Evolutionary conservation across 2,113 vertebrate species (phyloP).

Genomic region (Triplophysa tibetana): DNA sequence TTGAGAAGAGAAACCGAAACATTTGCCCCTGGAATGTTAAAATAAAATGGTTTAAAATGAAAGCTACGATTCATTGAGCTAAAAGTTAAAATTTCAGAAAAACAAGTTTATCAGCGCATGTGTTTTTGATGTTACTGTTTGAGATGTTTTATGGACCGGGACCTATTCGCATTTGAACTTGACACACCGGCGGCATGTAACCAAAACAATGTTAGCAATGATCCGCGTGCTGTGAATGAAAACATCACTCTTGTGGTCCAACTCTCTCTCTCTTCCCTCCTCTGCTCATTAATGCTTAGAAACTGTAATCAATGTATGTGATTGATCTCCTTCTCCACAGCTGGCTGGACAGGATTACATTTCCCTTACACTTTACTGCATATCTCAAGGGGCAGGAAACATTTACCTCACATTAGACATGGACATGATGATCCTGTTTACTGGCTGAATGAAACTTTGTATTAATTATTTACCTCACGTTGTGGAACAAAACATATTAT

Average conservation of each 20-base stretch:
- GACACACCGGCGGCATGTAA: constrained; percentile 25
- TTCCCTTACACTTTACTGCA: constrained; percentile 43
- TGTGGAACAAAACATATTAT: constrained; percentile 45
- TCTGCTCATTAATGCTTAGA: constrained; percentile 54
- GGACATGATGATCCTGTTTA: constrained; percentile 54
- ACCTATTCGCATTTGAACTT: constrained; percentile 54
- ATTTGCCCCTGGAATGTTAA: background rate
- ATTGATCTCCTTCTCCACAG: constrained; percentile 53
- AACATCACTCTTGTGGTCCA: constrained; percentile 16
- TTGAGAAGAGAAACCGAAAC: constrained; percentile 15
- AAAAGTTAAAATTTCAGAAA: background rate
- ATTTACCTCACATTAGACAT: constrained; percentile 50
- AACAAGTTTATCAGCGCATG: background rate
- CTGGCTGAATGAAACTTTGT: constrained; percentile 39
- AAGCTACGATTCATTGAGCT: background rate
- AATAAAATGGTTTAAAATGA: background rate
- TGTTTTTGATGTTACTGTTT: background rate
- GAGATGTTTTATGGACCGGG: constrained; percentile 40
- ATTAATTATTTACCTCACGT: constrained; percentile 54
- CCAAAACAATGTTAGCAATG: constrained; percentile 24
- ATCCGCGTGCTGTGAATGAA: constrained; percentile 26
- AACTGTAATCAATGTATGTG: constrained; percentile 56
- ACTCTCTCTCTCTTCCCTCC: constrained; percentile 9
- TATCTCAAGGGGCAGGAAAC: constrained; percentile 49
- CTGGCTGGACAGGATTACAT: constrained; percentile 52